These are phyloP conservation scores for Drosophila pseudotalamancana DNA, from an alignment of 2,888 invertebrate genomes.

Conservation along the genomic window DNA sequence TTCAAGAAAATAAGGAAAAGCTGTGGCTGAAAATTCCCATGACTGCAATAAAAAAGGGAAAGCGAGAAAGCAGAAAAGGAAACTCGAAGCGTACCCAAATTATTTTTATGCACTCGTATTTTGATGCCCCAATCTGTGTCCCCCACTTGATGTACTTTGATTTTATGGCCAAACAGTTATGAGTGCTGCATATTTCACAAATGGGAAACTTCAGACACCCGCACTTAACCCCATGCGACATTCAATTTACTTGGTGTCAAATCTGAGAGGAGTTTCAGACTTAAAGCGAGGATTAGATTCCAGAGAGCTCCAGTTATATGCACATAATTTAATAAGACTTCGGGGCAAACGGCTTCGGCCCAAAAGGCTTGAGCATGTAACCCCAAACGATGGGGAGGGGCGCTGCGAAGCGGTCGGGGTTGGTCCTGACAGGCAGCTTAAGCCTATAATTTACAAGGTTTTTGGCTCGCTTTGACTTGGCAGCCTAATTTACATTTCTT, in stretches of 20 bases:
- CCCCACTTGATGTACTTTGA: slow-evolving; percentile 51
- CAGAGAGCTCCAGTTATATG: slow-evolving; percentile 29
- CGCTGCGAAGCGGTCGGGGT: too few relatives aligned
- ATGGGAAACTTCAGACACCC: slow-evolving; percentile 18
- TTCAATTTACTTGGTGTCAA: slow-evolving; percentile 62
- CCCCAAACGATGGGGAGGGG: too few relatives aligned
- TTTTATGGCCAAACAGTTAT: slow-evolving; percentile 49
- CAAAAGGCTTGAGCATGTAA: slow-evolving; percentile 7
- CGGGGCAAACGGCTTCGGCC: slow-evolving; percentile 2
- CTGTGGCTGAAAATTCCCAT: slow-evolving; percentile 43
- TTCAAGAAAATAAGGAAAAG: slow-evolving; percentile 9
- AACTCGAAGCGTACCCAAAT: slow-evolving; percentile 43
- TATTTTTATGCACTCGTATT: slow-evolving; percentile 52
- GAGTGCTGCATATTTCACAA: slow-evolving; percentile 42
- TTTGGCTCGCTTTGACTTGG: slow-evolving; percentile 70
- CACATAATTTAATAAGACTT: slow-evolving; percentile 73
- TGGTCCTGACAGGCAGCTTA: slow-evolving; percentile 48
- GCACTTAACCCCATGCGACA: slow-evolving; percentile 72
- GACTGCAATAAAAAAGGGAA: slow-evolving; percentile 55
- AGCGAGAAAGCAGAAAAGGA: slow-evolving; percentile 9
- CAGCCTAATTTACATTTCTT: slow-evolving; percentile 61
- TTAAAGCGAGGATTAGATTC: slow-evolving; percentile 67
- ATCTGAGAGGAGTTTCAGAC: slow-evolving; percentile 40
- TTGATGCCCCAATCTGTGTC: slow-evolving; percentile 6
- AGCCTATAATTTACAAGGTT: slow-evolving; percentile 79